phyloP scores from a whole-genome alignment of 1,140 invertebrate species.

The Diabrotica undecimpunctata region DNA sequence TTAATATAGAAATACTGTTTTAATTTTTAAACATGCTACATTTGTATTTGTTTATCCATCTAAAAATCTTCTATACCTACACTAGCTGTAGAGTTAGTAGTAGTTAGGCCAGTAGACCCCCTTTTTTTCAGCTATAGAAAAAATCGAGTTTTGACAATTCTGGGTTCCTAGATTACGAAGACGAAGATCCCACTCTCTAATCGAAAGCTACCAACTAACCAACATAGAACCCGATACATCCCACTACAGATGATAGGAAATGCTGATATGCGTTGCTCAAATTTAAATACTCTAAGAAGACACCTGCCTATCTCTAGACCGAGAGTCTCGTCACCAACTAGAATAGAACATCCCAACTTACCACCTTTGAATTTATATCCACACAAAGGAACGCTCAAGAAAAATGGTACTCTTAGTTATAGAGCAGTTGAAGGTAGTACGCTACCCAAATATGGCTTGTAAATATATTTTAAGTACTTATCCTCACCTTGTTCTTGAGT shows the following conservation, averaged over 20 bases:
- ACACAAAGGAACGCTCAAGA: constrained; percentile 42
- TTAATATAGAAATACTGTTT: too few relatives aligned
- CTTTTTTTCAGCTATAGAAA: constrained; percentile 20
- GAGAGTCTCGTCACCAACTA: constrained; percentile 70
- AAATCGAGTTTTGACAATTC: constrained; percentile 63
- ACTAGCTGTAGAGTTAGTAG: constrained; percentile 1
- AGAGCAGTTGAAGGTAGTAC: constrained; percentile 39
- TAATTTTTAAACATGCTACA: too few relatives aligned
- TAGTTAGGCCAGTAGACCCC: constrained; percentile 11
- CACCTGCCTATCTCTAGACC: constrained; percentile 44
- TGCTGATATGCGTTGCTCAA: constrained; percentile 45
- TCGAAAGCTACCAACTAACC: constrained; percentile 67
- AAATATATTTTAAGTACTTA: constrained; percentile 12
- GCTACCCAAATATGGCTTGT: constrained; percentile 39
- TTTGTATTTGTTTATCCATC: too few relatives aligned
- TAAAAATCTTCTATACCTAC: too few relatives aligned
- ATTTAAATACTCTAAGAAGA: constrained; percentile 45
- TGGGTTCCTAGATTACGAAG: constrained; percentile 68
- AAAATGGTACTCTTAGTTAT: constrained; percentile 37
- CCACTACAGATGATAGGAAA: constrained; percentile 36
- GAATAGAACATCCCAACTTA: constrained; percentile 76
- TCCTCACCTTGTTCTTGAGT: background rate
- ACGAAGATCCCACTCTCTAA: constrained; percentile 67
- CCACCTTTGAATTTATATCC: constrained; percentile 71
- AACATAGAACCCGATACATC: constrained; percentile 44